Evolutionary conservation across 2,888 invertebrate species (phyloP).

Genomic region (Eupelmus urozonus): DNA sequence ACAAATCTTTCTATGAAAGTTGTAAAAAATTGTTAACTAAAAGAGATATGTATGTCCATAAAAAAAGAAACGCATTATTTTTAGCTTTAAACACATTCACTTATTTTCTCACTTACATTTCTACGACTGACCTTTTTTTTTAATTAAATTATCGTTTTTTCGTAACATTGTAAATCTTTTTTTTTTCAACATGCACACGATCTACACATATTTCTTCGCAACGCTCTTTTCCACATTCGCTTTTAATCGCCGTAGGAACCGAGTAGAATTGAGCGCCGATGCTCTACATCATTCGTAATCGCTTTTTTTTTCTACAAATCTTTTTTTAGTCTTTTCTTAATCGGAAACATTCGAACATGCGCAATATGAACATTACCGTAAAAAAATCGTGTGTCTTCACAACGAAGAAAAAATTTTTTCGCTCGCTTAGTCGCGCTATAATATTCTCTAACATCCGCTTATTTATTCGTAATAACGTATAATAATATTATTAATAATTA

Average conservation of each 20-base stretch:
- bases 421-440: conserved; percentile 23
- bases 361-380: conserved; percentile 44
- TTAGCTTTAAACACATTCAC: conserved; percentile 50
- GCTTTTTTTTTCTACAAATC: conserved; percentile 39
- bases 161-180: conserved; percentile 52
- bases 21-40: conserved; percentile 23
- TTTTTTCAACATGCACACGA: conserved; percentile 57
- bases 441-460: conserved; percentile 52
- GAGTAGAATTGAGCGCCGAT: conserved; percentile 64
- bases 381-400: conserved; percentile 40
- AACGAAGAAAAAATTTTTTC: conserved; percentile 33
- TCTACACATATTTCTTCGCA: conserved; percentile 51
- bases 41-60: conserved; percentile 13
- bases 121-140: conserved; percentile 53
- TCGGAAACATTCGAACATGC: conserved; percentile 32
- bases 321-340: conserved; percentile 52
- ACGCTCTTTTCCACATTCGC: conserved; percentile 59
- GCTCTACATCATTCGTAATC: conserved; percentile 39
- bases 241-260: conserved; percentile 69
- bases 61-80: conserved; percentile 49
- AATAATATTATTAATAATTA: conserved; percentile 57
- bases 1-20: conserved; percentile 35
- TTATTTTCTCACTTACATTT: conserved; percentile 47
- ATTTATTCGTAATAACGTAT: conserved; percentile 52
- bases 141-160: conserved; percentile 54